phyloP scores from a whole-genome alignment of 2,797 vertebrate species.

The Tapera naevia region DNA sequence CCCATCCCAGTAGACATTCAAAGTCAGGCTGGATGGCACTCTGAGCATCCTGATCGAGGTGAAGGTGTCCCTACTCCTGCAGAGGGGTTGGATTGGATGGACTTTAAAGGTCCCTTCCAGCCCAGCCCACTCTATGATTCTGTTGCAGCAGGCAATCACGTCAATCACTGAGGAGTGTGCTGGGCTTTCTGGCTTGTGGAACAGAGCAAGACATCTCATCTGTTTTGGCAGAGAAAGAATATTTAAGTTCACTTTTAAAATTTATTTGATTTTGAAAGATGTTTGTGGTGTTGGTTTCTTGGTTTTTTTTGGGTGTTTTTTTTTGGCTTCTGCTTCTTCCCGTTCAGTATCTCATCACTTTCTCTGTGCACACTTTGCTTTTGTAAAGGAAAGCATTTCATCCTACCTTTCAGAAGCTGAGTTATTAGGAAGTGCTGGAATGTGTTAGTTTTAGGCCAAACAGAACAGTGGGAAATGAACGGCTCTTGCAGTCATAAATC shows the following conservation, averaged over 20 bases:
- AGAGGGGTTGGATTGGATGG: no score
- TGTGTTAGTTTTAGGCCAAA: neutral
- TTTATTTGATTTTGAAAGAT: constrained; percentile 3
- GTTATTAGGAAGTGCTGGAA: neutral
- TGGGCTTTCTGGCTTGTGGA: constrained; percentile 11
- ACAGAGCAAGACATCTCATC: neutral
- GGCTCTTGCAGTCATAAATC: constrained; percentile 27
- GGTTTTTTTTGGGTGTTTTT: no score
- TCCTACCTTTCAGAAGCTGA: neutral
- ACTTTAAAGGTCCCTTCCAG: no score
- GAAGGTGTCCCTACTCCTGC: no score
- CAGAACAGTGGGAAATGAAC: neutral
- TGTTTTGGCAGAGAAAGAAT: neutral
- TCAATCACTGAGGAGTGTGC: neutral
- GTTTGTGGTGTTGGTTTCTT: neutral
- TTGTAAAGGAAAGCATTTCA: constrained; percentile 7
- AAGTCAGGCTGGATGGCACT: no score
- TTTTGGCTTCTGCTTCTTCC: no score
- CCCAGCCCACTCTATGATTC: neutral
- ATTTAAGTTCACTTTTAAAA: neutral
- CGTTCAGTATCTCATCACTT: neutral
- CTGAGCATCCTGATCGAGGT: no score
- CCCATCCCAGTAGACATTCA: no score
- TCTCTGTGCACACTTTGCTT: neutral
- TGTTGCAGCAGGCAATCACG: neutral